These are phyloP conservation scores for Elysia chlorotica DNA, from an alignment of 1,140 invertebrate species.

Conservation along the genomic window DNA sequence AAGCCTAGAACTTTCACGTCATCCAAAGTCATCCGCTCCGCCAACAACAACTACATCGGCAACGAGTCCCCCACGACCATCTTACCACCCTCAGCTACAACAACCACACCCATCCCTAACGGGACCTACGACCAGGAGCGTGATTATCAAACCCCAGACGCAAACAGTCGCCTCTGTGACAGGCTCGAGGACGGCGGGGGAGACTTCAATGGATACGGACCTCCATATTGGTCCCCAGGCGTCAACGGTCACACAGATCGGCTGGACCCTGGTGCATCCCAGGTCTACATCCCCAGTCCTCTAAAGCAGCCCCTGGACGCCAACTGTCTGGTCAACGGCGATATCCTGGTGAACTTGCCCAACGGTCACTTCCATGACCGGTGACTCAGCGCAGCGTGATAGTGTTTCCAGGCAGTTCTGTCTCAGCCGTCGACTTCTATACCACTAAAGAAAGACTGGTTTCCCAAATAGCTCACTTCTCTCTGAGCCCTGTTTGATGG, in stretches of 20 bases:
- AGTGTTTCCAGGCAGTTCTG: too few species aligned
- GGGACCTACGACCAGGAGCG: not conserved
- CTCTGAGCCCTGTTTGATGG: too few species aligned
- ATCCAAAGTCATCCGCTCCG: slow-evolving; percentile 15
- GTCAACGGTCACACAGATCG: not conserved
- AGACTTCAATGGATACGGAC: too few species aligned
- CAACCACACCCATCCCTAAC: too few species aligned
- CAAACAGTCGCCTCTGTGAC: not conserved
- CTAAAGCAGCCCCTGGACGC: not conserved
- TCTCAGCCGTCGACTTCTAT: too few species aligned
- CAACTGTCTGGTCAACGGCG: slow-evolving; percentile 5
- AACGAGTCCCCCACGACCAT: not conserved
- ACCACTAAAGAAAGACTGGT: too few species aligned
- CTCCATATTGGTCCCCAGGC: not conserved
- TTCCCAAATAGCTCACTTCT: too few species aligned
- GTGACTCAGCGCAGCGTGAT: too few species aligned
- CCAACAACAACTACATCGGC: not conserved
- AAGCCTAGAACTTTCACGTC: slow-evolving; percentile 42
- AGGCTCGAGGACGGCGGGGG: not conserved
- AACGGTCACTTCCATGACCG: too few species aligned
- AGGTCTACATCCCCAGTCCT: slow-evolving; percentile 3
- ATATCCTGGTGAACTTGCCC: not conserved
- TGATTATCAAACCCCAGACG: not conserved
- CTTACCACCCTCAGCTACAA: not conserved
- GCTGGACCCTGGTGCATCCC: slow-evolving; percentile 13